phyloP scores from a whole-genome alignment of 2,797 vertebrate species.

The Scyliorhinus canicula region DNA sequence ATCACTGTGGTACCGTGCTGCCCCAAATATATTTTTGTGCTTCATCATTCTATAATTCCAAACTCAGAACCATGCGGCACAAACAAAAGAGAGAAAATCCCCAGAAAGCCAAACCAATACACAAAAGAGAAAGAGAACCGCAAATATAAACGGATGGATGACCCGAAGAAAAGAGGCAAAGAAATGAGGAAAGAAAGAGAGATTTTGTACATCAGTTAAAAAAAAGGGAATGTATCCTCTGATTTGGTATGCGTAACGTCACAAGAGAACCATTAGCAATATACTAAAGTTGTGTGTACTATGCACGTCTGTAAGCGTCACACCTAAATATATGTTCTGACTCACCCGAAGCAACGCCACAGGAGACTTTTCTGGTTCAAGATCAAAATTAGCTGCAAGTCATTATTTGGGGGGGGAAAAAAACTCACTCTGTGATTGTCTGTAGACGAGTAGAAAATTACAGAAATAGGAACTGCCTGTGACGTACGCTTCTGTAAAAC shows the following conservation, averaged over 20 bases:
- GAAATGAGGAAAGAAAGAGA: too few species aligned
- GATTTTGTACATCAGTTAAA: not conserved
- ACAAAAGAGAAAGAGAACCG: not conserved
- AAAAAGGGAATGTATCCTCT: not conserved
- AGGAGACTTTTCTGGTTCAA: not conserved
- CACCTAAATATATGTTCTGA: not conserved
- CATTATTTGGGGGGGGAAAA: not conserved
- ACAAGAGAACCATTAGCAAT: not conserved
- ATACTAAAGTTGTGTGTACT: not conserved
- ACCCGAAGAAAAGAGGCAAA: not conserved
- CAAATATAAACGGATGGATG: not conserved
- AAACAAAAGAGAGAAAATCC: not conserved
- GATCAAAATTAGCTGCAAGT: not conserved
- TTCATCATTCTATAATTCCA: not conserved
- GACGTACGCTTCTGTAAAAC: not conserved
- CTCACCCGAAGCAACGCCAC: not conserved
- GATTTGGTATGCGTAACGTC: not conserved
- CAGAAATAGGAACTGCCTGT: not conserved
- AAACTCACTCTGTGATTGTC: not conserved
- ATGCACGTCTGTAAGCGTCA: not conserved
- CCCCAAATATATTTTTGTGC: too few species aligned
- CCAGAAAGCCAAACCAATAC: not conserved
- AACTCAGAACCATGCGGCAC: not conserved
- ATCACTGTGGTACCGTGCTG: too few species aligned
- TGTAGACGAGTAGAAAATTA: not conserved